These are phyloP conservation scores for Paramuricea clavata DNA, from an alignment of 92 coral and sea anemone genomes.

Conservation along the genomic window DNA sequence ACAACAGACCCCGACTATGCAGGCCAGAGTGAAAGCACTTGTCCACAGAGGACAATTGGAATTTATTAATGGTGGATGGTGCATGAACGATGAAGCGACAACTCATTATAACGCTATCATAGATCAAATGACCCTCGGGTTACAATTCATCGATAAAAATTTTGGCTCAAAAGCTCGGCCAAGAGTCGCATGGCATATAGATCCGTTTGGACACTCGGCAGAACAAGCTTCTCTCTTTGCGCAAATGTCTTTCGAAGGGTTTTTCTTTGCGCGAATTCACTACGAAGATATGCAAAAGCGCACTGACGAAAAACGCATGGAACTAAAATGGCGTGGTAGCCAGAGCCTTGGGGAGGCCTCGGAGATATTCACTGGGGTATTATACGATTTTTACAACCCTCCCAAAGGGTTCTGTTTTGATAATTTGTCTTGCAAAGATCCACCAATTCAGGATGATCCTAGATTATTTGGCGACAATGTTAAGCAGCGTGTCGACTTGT, in stretches of 20 bases:
- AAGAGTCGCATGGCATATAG: slow-evolving; percentile 92
- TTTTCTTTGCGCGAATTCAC: slow-evolving; percentile 90
- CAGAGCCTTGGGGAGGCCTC: slow-evolving; percentile 76
- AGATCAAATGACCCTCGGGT: slow-evolving; percentile 95
- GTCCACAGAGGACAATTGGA: slow-evolving; percentile 79
- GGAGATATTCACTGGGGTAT: slow-evolving; percentile 88
- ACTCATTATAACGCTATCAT: slow-evolving; percentile 96
- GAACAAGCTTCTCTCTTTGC: slow-evolving; percentile 96
- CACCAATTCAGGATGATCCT: slow-evolving; percentile 84
- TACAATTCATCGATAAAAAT: slow-evolving; percentile 83
- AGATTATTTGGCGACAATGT: slow-evolving; percentile 75
- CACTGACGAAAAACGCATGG: slow-evolving; percentile 80
- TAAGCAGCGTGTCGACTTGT: slow-evolving; percentile 71
- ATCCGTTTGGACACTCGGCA: slow-evolving; percentile 97
- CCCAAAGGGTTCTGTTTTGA: slow-evolving; percentile 92
- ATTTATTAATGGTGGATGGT: slow-evolving; percentile 97
- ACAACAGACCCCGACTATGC: slow-evolving; percentile 73
- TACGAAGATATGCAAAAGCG: slow-evolving; percentile 78
- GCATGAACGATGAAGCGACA: slow-evolving; percentile 97
- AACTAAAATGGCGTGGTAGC: slow-evolving; percentile 92
- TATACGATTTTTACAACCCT: slow-evolving; percentile 83
- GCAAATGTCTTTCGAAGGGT: slow-evolving; percentile 98
- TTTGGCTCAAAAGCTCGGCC: slow-evolving; percentile 95
- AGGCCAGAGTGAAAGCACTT: slow-evolving; percentile 75
- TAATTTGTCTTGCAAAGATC: slow-evolving; percentile 75